phyloP scores from a whole-genome alignment of 1,140 invertebrate species.

The Pseudomyrmex cubaensis region DNA sequence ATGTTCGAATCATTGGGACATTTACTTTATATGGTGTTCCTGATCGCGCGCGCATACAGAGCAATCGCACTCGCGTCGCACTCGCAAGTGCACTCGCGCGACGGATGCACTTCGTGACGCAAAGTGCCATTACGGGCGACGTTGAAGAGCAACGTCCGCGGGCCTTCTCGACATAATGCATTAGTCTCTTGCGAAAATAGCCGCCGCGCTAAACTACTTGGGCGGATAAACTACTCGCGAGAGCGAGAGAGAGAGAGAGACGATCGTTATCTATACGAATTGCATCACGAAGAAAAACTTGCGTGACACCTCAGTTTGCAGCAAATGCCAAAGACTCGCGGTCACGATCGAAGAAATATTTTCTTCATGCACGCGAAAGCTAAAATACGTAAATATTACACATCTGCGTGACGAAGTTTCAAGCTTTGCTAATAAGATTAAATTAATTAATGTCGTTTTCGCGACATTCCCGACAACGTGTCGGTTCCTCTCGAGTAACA shows the following conservation, averaged over 20 bases:
- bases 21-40: not conserved
- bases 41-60: not conserved
- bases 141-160: constrained; percentile 36
- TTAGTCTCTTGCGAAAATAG: constrained; percentile 47
- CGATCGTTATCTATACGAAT: constrained; percentile 3
- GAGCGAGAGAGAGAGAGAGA: not conserved
- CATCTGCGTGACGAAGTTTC: too few species aligned
- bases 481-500: too few species aligned
- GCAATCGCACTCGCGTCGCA: not conserved
- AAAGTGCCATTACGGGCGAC: constrained; percentile 26
- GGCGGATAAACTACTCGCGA: not conserved
- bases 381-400: not conserved
- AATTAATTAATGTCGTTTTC: too few species aligned
- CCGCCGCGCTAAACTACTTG: not conserved
- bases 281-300: constrained; percentile 25
- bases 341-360: constrained; percentile 4
- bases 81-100: constrained; percentile 11
- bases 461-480: too few species aligned
- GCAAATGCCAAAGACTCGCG: not conserved
- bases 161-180: constrained; percentile 16
- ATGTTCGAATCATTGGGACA: not conserved
- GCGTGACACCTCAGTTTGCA: not conserved
- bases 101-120: constrained; percentile 31
- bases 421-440: too few species aligned
- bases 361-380: not conserved